phyloP scores from a whole-genome alignment of 2,797 vertebrate species.

The Acanthopagrus latus region DNA sequence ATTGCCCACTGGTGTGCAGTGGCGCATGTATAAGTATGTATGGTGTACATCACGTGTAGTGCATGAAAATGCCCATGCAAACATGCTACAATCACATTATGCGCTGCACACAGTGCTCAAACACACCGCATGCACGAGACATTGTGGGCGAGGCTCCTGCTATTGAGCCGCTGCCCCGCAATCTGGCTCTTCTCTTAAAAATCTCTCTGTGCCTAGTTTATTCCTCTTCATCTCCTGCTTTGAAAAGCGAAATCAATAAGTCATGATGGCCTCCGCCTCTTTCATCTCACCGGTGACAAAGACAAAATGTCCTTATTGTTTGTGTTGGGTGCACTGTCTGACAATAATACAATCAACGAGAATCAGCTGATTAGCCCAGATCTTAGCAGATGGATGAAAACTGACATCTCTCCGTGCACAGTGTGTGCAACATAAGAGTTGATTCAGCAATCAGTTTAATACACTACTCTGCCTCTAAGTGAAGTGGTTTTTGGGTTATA shows the following conservation, averaged over 20 bases:
- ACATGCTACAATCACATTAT: neutral
- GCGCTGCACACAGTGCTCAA: constrained; percentile 1
- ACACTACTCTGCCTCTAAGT: neutral
- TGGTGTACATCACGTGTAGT: neutral
- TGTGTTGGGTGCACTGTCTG: constrained; percentile 6
- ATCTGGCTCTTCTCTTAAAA: constrained; percentile 14
- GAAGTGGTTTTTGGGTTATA: neutral
- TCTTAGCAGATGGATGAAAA: constrained; percentile 18
- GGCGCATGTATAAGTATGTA: constrained; percentile 30
- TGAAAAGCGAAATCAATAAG: constrained; percentile 57
- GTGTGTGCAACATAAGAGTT: neutral
- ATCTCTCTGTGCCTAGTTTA: constrained; percentile 22
- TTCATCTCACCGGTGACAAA: constrained; percentile 50
- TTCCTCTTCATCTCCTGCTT: constrained; percentile 40
- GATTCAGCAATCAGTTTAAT: constrained; percentile 22
- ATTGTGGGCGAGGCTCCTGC: neutral
- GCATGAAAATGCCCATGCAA: constrained; percentile 14
- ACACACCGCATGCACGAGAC: neutral
- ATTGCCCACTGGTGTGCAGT: constrained; percentile 49
- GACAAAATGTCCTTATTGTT: constrained; percentile 43
- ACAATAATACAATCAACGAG: constrained; percentile 6
- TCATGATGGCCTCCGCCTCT: constrained; percentile 33
- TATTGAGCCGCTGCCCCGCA: constrained; percentile 17
- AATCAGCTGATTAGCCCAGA: neutral
- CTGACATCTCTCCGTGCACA: neutral